Base-by-base conservation (phyloP, 2,888 invertebrate genomes). In the Polylopha cassiicola region DNA sequence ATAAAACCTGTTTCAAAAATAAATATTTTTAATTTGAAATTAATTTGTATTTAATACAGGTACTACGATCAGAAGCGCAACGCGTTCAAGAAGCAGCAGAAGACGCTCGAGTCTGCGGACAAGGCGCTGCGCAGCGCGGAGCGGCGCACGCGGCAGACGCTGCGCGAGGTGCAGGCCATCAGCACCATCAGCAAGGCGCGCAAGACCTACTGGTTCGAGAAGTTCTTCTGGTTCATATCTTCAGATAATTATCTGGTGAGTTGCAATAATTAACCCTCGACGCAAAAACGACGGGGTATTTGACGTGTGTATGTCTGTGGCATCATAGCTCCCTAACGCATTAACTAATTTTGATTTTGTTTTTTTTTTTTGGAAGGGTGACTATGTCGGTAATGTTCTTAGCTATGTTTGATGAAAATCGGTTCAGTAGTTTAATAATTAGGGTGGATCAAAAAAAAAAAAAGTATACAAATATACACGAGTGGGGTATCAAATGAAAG, bases 151-250 rank as follows among this genome's bases (percentile, higher is more conserved):
- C 95, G 95, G 67, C 94, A 97, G 77, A 92, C 95, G 0, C 79
- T 99, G 14, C 98, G 98, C 68, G 97, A 98, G 63, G 96, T 95
- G 0, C 92, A 95, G 62, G 92, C 94, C 0, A 95, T 95, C 54
- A 95, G 95, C 36, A 95, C 90, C 56, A 98, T 99, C 51, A 95
- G 93, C 52, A 98, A 98, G 74, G 94, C 95, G 1, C 87, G 99
- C 27, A 97, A 97, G 80, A 92, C 94, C 0, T 97, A 94, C 77
- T 99, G 99, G 99, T 99, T 99, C 87, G 99, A 99, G 82, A 99
- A 99, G 78, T 99, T 99, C 81, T 94, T 91, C 71, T 99, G 99
- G 99, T 99, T 99, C 71, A 94, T 99, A 48, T 96, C 95, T 17
- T 95, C 96, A 0, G 99, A 99, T 78, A 98, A 98, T 71, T 95